Conservation (phyloP, 1,140 invertebrate genomes). For the Aphis gossypii region DNA sequence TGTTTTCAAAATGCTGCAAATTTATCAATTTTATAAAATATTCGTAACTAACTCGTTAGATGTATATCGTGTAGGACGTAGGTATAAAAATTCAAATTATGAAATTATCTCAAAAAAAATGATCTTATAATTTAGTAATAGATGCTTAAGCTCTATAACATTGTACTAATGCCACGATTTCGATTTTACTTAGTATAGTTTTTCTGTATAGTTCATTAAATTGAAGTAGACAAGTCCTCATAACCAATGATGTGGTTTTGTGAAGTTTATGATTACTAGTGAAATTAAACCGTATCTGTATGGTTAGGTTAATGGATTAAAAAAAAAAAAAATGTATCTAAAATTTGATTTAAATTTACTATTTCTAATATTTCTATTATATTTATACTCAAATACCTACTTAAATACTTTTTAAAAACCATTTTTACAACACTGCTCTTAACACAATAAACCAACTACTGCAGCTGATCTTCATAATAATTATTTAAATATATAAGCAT, state of each 20-base stretch:
- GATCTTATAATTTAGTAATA: not conserved
- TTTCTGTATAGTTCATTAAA: not conserved
- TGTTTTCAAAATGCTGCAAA: not conserved
- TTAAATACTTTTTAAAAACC: not conserved
- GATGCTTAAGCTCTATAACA: not conserved
- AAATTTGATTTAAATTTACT: not conserved
- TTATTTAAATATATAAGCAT: not conserved
- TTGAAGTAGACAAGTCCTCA: not conserved
- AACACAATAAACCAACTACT: not conserved
- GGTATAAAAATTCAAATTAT: not conserved
- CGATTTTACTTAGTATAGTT: not conserved
- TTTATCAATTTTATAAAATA: not conserved
- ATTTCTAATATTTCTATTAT: too few relatives aligned
- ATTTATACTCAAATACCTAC: not conserved
- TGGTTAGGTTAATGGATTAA: too few relatives aligned
- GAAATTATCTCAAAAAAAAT: not conserved
- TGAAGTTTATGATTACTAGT: not conserved
- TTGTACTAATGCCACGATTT: not conserved
- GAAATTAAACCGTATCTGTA: too few relatives aligned
- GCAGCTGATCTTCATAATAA: not conserved
- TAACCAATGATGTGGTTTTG: not conserved
- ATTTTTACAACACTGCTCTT: not conserved
- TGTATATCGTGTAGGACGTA: not conserved
- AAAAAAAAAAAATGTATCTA: too few relatives aligned
- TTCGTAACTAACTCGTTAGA: not conserved